Evolutionary conservation across 2,797 vertebrate species (phyloP).

Genomic region (Sebastes steindachneri): DNA sequence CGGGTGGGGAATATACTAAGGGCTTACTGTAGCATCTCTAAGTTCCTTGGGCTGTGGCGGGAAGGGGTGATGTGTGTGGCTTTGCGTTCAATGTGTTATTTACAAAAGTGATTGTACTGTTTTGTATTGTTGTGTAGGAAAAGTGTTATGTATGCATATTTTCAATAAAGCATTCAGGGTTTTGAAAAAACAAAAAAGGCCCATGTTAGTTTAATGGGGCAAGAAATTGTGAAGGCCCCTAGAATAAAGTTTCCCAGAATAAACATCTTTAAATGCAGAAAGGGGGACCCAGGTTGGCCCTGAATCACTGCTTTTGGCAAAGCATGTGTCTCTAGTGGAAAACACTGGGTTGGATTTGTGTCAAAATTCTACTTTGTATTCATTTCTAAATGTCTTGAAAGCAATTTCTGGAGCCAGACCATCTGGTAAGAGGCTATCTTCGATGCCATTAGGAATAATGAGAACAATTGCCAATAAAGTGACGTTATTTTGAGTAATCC

Average conservation of each 20-base stretch:
- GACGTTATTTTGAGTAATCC: constrained; percentile 64
- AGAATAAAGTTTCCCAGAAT: background rate
- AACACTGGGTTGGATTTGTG: constrained; percentile 23
- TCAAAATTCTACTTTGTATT: constrained; percentile 47
- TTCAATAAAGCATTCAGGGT: constrained; percentile 91
- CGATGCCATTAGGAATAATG: constrained; percentile 51
- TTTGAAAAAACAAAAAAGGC: constrained; percentile 70
- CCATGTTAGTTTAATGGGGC: constrained; percentile 61
- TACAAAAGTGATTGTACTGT: constrained; percentile 88
- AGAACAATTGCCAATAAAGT: constrained; percentile 70
- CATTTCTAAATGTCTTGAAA: constrained; percentile 48
- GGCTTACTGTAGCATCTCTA: constrained; percentile 81
- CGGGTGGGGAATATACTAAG: constrained; percentile 62
- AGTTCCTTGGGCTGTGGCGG: constrained; percentile 64
- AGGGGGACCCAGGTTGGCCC: constrained; percentile 4
- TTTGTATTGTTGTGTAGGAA: constrained; percentile 88
- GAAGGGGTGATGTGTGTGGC: constrained; percentile 66
- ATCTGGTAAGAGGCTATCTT: constrained; percentile 23
- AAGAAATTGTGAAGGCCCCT: constrained; percentile 21
- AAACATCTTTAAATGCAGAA: constrained; percentile 9
- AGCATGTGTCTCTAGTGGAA: constrained; percentile 23
- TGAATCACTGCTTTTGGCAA: constrained; percentile 31
- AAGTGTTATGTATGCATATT: constrained; percentile 89
- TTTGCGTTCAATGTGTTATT: constrained; percentile 85
- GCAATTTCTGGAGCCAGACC: constrained; percentile 33